A percentile compares a stretch with the other conserved stretches of the same genome.
These are phyloP conservation scores for Notolabrus celidotus DNA, from an alignment of 2,797 vertebrate species.

Conservation along the genomic window DNA sequence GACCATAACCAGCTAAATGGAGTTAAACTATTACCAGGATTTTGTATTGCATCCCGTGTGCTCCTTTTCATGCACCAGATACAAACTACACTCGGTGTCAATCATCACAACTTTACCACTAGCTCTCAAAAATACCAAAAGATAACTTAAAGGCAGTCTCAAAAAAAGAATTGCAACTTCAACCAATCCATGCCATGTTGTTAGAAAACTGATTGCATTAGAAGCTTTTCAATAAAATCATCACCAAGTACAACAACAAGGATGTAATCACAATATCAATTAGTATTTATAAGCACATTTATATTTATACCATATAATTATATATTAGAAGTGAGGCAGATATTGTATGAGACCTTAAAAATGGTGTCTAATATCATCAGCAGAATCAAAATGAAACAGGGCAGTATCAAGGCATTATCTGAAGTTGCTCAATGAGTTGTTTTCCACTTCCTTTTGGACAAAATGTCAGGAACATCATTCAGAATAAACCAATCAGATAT, in stretches of 20 bases:
- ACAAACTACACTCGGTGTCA: background rate
- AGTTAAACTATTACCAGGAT: too few species aligned
- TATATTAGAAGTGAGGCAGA: too few species aligned
- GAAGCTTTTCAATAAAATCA: too few species aligned
- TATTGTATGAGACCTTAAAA: too few species aligned
- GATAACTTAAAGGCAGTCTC: background rate
- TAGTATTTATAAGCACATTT: too few species aligned
- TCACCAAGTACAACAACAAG: too few species aligned
- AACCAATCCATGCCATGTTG: background rate
- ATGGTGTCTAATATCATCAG: background rate
- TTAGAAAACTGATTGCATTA: too few species aligned
- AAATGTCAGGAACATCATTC: background rate
- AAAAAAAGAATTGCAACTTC: too few species aligned
- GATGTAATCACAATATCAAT: too few species aligned
- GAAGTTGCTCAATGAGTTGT: background rate
- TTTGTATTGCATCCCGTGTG: too few species aligned
- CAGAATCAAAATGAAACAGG: background rate
- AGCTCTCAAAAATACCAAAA: background rate
- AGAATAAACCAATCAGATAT: constrained; percentile 7
- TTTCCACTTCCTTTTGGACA: background rate
- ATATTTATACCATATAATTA: too few species aligned
- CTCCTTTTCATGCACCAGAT: background rate
- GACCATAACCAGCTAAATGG: background rate
- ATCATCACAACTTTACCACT: background rate
- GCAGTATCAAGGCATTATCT: background rate